Evolutionary conservation across 2,113 vertebrate genomes (phyloP), one percentile per base, ranked within the genome.

Genomic region (Cololabis saira): DNA sequence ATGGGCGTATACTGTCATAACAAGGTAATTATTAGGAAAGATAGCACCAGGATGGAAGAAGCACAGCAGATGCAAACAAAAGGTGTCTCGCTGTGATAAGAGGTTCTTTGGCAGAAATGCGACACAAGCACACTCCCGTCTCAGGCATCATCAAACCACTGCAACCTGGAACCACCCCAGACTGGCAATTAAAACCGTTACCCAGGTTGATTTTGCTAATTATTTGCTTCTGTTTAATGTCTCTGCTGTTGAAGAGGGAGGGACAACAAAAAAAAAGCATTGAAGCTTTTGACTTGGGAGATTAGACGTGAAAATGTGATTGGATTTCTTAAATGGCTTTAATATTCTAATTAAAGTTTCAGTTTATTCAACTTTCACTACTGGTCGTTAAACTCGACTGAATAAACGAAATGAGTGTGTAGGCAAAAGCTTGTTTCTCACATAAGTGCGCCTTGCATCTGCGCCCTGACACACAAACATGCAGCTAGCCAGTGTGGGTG

Each of bases 41-140:
- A 83, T 72, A 22, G 52, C 59, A 44, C 65, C 59, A 50, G 51
- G 60, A 52, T 59, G 67, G 50, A 65, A 51, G 42, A 62, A 2
- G 33, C 53, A 33, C 59, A 67, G 21, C 50, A 56, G 37, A 65
- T 9, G 52, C 61, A 71, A 49, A 66, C 19, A 62, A 41, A 79
- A 76, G 67, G 74, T 83, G 72, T 73, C 67, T 63, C n/a, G 2
- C 64, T 50, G 54, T 67, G 80, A 87, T 76, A 85, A 84, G 58
- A 78, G 53, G 43, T 14, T 18, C 48, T 12, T 42, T 22, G 65
- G 61, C 50, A 54, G 55, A 51, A 45, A 16, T 73, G 61, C 16
- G 12, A 41, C 12, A 5, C 22, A 62, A 55, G 70, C 68, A 73
- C 67, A 5, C 74, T 65, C 22, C 64, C 50, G 58, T 52, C 57